Percentiles rank a stretch among this genome's conserved stretches.
Evolutionary conservation across 2,888 invertebrate genomes (phyloP).

Genomic region (Folsomia candida): DNA sequence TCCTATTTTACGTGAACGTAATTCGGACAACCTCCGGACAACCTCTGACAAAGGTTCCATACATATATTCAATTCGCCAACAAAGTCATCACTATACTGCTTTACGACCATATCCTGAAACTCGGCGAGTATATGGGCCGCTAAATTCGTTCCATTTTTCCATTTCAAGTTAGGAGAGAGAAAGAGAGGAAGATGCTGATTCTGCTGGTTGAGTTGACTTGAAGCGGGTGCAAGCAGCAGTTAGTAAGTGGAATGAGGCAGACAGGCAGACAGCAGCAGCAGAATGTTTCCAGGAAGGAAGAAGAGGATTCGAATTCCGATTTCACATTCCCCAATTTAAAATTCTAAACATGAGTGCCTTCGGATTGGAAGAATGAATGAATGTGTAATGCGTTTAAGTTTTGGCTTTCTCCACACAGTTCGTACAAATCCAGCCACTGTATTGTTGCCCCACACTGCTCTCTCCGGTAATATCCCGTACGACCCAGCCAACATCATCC

Average conservation of each 20-base stretch:
- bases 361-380: slow-evolving; percentile 39
- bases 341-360: slow-evolving; percentile 42
- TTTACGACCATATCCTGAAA: too few species aligned
- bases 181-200: not conserved
- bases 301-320: slow-evolving; percentile 17
- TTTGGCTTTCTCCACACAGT: slow-evolving; percentile 1
- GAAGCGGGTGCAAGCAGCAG: not conserved
- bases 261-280: not conserved
- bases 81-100: too few species aligned
- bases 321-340: slow-evolving; percentile 35
- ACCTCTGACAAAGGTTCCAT: too few species aligned
- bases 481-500: too few species aligned
- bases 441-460: not conserved
- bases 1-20: too few species aligned
- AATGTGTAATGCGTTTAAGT: slow-evolving; percentile 29
- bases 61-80: too few species aligned
- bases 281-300: not conserved
- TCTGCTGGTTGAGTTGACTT: not conserved
- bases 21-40: too few species aligned
- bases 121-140: too few species aligned
- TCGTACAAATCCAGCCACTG: not conserved
- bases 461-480: too few species aligned
- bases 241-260: not conserved
- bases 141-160: not conserved
- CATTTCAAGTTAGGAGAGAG: too few species aligned